A percentile compares a stretch with the other conserved stretches of the same genome.
Evolutionary conservation across 2,888 invertebrate genomes (phyloP).

Genomic region (Melinaea menophilus): DNA sequence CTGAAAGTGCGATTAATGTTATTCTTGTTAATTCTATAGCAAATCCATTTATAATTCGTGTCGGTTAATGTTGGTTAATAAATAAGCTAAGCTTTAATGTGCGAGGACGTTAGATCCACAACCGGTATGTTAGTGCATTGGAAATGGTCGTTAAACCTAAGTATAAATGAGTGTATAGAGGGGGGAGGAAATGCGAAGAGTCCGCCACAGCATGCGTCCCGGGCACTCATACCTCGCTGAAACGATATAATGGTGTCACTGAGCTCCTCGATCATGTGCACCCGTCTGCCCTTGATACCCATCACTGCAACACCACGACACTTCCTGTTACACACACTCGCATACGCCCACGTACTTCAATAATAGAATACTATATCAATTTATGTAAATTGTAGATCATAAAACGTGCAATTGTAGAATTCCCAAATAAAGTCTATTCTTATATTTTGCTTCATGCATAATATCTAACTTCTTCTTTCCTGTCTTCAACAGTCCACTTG

Average conservation of each 20-base stretch:
- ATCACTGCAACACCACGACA: conserved; percentile 88
- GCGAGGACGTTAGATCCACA: conserved; percentile 21
- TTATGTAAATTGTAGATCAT: background rate
- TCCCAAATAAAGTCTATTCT: background rate
- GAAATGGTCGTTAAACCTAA: too few relatives aligned
- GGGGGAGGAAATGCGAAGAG: conserved; percentile 40
- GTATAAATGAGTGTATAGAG: conserved; percentile 17
- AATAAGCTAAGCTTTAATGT: conserved; percentile 50
- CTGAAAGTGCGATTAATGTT: conserved; percentile 74
- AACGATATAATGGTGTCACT: conserved; percentile 99
- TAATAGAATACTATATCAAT: background rate
- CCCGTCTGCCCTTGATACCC: conserved; percentile 98
- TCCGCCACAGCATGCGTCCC: conserved; percentile 66
- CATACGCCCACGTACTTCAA: background rate
- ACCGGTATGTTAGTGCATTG: conserved; percentile 20
- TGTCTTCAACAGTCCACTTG: too few relatives aligned
- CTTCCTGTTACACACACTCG: conserved; percentile 8
- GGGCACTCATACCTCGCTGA: conserved; percentile 93
- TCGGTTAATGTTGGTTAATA: conserved; percentile 34
- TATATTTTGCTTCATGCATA: too few relatives aligned
- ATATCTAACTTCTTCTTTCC: too few relatives aligned
- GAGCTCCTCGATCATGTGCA: conserved; percentile 99
- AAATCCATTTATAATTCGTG: background rate
- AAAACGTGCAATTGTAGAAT: background rate
- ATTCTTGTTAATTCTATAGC: background rate